These are phyloP conservation scores for Tromatobia lineatoria DNA, from an alignment of 2,888 invertebrate species.

Conservation along the genomic window DNA sequence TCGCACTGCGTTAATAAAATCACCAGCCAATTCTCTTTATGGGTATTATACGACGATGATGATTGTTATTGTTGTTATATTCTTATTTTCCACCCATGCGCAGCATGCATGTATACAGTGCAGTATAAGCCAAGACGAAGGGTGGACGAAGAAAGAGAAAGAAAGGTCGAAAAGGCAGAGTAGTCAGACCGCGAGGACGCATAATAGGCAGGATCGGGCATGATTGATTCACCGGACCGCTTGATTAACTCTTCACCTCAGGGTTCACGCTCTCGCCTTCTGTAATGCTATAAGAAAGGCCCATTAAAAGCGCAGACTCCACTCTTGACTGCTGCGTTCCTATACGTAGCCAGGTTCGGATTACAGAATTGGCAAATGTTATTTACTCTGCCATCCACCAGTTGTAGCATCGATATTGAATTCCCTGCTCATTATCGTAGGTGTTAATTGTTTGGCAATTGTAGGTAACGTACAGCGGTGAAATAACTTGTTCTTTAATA, in stretches of 20 bases:
- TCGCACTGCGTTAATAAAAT: conserved; percentile 73
- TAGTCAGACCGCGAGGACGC: conserved; percentile 41
- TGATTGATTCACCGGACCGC: conserved; percentile 76
- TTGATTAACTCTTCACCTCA: conserved; percentile 77
- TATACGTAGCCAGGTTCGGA: conserved; percentile 19
- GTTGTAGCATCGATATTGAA: conserved; percentile 27
- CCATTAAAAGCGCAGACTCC: conserved; percentile 36
- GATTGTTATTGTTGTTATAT: conserved; percentile 72
- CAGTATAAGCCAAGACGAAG: conserved; percentile 41
- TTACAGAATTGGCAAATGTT: conserved; percentile 57
- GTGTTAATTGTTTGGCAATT: conserved; percentile 55
- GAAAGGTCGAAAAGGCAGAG: conserved; percentile 48
- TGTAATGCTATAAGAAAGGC: conserved; percentile 36
- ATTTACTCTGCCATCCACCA: conserved; percentile 30
- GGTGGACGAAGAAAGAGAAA: conserved; percentile 8
- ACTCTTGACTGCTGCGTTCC: background rate
- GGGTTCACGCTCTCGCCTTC: conserved; percentile 66
- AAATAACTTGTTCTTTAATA: too few species aligned
- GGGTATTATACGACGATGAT: conserved; percentile 70
- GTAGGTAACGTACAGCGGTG: too few species aligned
- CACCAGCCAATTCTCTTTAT: conserved; percentile 72
- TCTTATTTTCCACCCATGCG: conserved; percentile 28
- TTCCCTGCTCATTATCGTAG: conserved; percentile 52
- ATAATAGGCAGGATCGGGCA: conserved; percentile 74
- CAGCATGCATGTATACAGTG: conserved; percentile 33